phyloP scores from a whole-genome alignment of 2,113 vertebrate genomes.

The Malurus elegans region DNA sequence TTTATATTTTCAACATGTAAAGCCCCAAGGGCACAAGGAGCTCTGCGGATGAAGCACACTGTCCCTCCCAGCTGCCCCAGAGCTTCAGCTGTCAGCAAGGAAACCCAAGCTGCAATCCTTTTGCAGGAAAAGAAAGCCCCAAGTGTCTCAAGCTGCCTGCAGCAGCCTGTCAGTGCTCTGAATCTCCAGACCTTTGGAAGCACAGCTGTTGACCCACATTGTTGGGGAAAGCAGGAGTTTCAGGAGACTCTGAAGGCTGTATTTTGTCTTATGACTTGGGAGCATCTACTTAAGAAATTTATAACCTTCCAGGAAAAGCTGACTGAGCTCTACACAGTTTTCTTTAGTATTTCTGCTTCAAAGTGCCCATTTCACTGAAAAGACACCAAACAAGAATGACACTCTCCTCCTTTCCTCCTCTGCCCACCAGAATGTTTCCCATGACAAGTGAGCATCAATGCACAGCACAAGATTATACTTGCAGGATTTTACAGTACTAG shows the following conservation, averaged over 20 bases:
- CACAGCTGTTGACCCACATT: background rate
- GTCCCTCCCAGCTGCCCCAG: background rate
- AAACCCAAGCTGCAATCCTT: background rate
- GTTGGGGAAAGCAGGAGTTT: background rate
- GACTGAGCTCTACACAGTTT: background rate
- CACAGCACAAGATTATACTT: background rate
- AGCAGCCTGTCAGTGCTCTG: background rate
- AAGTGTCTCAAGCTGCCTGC: background rate
- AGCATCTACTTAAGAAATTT: background rate
- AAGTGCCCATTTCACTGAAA: background rate
- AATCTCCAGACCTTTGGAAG: background rate
- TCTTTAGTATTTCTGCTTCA: background rate
- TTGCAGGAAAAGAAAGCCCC: background rate
- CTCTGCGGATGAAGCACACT: background rate
- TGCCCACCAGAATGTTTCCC: background rate
- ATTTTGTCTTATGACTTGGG: background rate
- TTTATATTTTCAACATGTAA: background rate
- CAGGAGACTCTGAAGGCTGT: background rate
- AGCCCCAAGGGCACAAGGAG: background rate
- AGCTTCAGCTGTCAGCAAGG: background rate
- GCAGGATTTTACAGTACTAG: background rate
- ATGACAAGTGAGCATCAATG: rapidly evolving
- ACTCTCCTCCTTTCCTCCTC: background rate
- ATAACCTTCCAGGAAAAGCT: background rate
- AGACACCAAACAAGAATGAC: background rate